Evolutionary conservation across 2,113 vertebrate species (phyloP), one percentile per base, ranked within the genome.

Genomic region (Pardalotus punctatus): DNA sequence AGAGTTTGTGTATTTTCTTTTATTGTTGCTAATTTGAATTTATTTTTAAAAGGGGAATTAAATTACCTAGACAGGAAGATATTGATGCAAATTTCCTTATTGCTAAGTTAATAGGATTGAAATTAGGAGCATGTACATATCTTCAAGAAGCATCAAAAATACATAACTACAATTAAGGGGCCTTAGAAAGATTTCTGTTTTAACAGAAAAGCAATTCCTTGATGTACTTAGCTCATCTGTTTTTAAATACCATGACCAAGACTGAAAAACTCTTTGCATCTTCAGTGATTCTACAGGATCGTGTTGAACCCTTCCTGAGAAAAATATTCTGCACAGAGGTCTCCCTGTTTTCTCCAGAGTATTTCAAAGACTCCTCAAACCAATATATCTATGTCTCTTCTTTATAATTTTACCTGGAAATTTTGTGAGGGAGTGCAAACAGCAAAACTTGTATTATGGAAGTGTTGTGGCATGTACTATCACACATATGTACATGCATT

Each of bases 21-120:
- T 92, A 73, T 88, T 92, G 90, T 94, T 88, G 78, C 24, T 96
- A 73, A 96, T 95, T 94, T 93, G 81, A 90, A 90, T 92, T 83
- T 95, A 86, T 95, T 93, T 97, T 93, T 43, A 90, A 96, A 93
- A 64, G 38, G 74, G 56, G 88, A 96, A 86, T 94, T 90, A 93
- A 95, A 96, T 95, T 96, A 86, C 82, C 51, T 66, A 90, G 88
- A 70, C 74, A 90, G 88, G 85, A 97, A 96, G 84, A 96, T 93
- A 89, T 81, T 93, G 87, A 92, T 96, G 90, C 71, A 93, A 90
- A 90, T 96, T 91, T 93, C 71, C 81, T 86, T 93, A 71, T 67
- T 86, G 79, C 85, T 95, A 64, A 86, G 6, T 95, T 92, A 96
- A 92, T 90, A 93, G 74, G 85, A 83, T 84, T 93, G 92, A 97